A percentile compares a stretch with the other conserved stretches of the same genome.
Evolutionary conservation across 1,140 invertebrate species (phyloP).

Genomic region (Apis cerana): DNA sequence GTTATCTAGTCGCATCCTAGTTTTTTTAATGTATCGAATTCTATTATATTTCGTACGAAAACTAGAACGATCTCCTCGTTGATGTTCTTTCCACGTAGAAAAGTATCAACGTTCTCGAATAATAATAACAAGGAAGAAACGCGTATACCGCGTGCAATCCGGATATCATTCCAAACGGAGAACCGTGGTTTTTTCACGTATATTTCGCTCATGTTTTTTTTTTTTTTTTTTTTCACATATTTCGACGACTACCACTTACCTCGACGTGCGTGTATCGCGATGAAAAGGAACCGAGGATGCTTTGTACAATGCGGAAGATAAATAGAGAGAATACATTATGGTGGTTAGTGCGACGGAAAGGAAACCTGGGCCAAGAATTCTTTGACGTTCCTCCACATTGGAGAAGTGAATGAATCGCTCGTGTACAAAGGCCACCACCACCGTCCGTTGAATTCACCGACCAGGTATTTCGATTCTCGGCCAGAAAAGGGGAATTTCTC

Average conservation of each 20-base stretch:
- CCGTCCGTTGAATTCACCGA: constrained; percentile 1
- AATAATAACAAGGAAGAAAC: neutral
- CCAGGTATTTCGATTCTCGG: constrained; percentile 45
- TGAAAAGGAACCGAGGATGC: constrained; percentile 27
- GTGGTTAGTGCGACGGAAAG: constrained; percentile 35
- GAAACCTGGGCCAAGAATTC: constrained; percentile 40
- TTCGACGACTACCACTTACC: neutral
- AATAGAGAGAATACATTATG: constrained; percentile 44
- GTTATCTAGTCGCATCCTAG: neutral
- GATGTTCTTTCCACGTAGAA: neutral
- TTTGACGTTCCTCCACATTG: constrained; percentile 44
- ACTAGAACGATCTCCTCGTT: neutral
- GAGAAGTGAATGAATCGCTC: constrained; percentile 41
- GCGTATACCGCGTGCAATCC: neutral
- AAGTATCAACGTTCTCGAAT: neutral
- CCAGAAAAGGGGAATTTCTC: constrained; percentile 42
- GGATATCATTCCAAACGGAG: too few relatives aligned
- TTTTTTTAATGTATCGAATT: neutral
- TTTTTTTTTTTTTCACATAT: constrained; percentile 5
- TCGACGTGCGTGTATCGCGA: neutral
- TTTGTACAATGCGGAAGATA: constrained; percentile 35
- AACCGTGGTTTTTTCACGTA: neutral
- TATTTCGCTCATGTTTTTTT: neutral
- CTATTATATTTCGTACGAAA: neutral
- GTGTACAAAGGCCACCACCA: constrained; percentile 17